Percentiles rank a stretch among this genome's conserved stretches.
Evolutionary conservation across 2,888 invertebrate species (phyloP).

Genomic region (Drosophila algonquin): DNA sequence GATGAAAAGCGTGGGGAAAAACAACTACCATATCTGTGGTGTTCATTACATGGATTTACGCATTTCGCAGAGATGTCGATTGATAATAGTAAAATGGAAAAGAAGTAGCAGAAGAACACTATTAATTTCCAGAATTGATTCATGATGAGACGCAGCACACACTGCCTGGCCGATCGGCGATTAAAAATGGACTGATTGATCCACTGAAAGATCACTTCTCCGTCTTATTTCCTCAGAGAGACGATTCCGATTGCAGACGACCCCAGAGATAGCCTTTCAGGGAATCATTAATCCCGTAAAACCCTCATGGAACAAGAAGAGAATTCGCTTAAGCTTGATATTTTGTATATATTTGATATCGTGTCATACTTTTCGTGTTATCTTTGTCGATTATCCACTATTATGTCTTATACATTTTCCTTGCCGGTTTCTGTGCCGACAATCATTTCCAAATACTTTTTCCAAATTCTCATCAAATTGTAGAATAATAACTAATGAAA

Average conservation of each 20-base stretch:
- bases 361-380: no score
- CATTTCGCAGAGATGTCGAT: no score
- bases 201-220: not conserved
- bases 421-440: not conserved
- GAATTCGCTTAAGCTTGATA: no score
- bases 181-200: not conserved
- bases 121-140: not conserved
- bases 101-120: not conserved
- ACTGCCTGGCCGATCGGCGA: not conserved
- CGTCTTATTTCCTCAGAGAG: not conserved
- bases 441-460: not conserved
- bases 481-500: not conserved
- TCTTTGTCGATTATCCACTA: no score
- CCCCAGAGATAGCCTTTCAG: not conserved
- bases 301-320: no score
- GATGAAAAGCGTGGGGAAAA: no score
- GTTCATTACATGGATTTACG: no score
- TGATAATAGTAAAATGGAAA: no score
- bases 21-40: no score
- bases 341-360: no score
- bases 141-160: not conserved
- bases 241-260: not conserved
- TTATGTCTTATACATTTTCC: not conserved
- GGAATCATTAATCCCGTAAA: no score
- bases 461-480: not conserved